phyloP scores from a whole-genome alignment of 64 coral and sea anemone species.

The Hydrozoanthus tunicans region DNA sequence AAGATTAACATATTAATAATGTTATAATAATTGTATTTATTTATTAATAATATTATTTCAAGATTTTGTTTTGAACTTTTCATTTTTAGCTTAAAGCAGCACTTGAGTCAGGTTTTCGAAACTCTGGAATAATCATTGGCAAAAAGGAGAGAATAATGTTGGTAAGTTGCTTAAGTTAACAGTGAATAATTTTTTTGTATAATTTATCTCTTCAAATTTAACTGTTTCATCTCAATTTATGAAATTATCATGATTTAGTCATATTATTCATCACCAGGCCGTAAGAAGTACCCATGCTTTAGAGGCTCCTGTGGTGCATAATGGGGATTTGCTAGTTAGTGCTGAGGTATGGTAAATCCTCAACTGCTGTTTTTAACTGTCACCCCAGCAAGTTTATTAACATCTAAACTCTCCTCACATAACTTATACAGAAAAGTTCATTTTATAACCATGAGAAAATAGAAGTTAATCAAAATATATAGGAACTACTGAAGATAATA shows the following conservation, averaged over 20 bases:
- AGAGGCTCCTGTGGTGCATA: constrained; percentile 74
- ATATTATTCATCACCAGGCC: constrained; percentile 29
- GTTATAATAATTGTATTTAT: not conserved
- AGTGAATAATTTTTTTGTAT: not conserved
- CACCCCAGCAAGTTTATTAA: no score
- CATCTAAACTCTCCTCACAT: not conserved
- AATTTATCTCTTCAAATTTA: not conserved
- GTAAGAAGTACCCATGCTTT: constrained; percentile 84
- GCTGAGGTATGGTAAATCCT: constrained; percentile 40
- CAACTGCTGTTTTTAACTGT: no score
- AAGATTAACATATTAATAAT: no score
- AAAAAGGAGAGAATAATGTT: constrained; percentile 71
- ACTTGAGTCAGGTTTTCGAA: constrained; percentile 80
- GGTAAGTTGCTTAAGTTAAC: constrained; percentile 33
- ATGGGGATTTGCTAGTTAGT: constrained; percentile 72
- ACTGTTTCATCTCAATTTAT: not conserved
- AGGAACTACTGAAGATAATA: no score
- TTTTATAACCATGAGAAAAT: not conserved
- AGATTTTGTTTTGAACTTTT: not conserved
- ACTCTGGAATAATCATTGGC: constrained; percentile 90
- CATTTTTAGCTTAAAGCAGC: constrained; percentile 68
- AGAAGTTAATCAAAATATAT: no score
- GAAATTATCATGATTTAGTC: no score
- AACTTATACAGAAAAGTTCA: no score
- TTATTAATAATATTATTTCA: not conserved